phyloP scores from a whole-genome alignment of 1,140 invertebrate genomes.

The Phymorhynchus buccinoides region DNA sequence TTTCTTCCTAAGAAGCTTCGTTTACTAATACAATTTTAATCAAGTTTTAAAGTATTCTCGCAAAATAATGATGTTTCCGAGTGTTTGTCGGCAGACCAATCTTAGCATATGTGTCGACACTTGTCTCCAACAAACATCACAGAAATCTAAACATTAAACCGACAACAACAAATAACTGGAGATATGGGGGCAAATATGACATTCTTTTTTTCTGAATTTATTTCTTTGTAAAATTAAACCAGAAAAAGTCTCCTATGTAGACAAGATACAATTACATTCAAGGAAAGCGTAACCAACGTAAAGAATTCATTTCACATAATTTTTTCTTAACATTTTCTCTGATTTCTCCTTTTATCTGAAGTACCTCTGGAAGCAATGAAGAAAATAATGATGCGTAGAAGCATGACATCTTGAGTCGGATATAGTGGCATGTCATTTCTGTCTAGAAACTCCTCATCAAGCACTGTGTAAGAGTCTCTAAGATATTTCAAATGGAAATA shows the following conservation, averaged over 20 bases:
- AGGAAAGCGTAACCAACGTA: not conserved
- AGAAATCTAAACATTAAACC: not conserved
- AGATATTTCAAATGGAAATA: not conserved
- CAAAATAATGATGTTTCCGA: not conserved
- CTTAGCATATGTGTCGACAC: not conserved
- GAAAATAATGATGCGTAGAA: not conserved
- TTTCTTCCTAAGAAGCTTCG: too few species aligned
- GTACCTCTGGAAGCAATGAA: not conserved
- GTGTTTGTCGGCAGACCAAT: conserved; percentile 4
- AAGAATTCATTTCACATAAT: not conserved
- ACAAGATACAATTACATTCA: not conserved
- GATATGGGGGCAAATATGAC: not conserved
- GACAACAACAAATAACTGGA: not conserved
- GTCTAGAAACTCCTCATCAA: not conserved
- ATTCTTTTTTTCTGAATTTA: not conserved
- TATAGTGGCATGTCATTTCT: not conserved
- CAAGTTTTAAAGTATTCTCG: not conserved
- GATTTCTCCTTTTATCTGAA: not conserved
- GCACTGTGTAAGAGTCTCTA: not conserved
- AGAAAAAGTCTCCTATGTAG: not conserved
- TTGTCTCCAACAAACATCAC: conserved; percentile 4
- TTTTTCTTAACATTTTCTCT: not conserved
- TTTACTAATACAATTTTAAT: not conserved
- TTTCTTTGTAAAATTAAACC: not conserved
- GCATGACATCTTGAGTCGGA: not conserved